Evolutionary conservation across 2,888 invertebrate species (phyloP).

Genomic region (Eupithecia vulgata): DNA sequence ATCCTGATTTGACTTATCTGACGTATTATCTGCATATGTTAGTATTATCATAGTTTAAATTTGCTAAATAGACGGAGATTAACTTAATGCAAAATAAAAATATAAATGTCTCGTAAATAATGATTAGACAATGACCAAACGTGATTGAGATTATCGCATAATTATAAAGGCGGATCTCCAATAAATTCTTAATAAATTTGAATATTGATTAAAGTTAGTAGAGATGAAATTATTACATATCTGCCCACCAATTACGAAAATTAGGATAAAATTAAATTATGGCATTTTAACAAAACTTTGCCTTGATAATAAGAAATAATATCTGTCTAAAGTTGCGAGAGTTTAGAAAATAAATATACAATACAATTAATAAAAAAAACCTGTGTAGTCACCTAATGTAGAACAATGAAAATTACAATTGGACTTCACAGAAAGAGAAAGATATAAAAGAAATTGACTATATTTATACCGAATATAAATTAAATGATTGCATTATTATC

Average conservation of each 20-base stretch:
- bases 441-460: neutral
- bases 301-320: neutral
- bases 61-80: conserved; percentile 2
- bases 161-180: conserved; percentile 28
- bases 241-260: neutral
- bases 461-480: no score
- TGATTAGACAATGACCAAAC: conserved; percentile 14
- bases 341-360: neutral
- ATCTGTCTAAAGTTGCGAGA: neutral
- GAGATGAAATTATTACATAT: conserved; percentile 24
- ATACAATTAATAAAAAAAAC: neutral
- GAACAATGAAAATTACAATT: neutral
- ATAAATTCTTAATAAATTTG: conserved; percentile 23
- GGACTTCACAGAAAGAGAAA: neutral
- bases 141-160: conserved; percentile 5
- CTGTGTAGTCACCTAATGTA: neutral
- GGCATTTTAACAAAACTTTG: neutral
- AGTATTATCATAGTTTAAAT: conserved; percentile 13
- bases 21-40: no score
- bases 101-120: conserved; percentile 12
- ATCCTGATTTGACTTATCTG: no score
- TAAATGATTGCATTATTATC: neutral
- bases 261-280: neutral
- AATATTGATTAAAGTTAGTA: conserved; percentile 33
- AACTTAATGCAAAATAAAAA: neutral